Conservation (phyloP, 2,888 invertebrate species). For the Tinea semifulvella region DNA sequence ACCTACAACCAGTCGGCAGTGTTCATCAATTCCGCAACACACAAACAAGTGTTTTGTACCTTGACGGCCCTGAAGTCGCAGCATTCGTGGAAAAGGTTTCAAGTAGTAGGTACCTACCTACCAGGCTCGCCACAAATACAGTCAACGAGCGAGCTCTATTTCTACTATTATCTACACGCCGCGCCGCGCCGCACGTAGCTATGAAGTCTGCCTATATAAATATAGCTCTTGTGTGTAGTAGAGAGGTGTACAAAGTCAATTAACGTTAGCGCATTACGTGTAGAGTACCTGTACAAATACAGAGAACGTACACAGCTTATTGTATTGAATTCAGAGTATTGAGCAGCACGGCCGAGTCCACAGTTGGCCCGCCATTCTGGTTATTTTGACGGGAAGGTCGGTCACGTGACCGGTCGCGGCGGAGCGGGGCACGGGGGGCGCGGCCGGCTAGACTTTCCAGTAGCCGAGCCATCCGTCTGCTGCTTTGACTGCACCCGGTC, state of each 20-base stretch:
- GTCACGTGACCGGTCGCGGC: slow-evolving; percentile 69
- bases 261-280: not conserved
- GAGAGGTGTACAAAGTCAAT: not conserved
- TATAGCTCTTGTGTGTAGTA: no score
- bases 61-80: no score
- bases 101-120: no score
- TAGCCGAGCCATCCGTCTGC: slow-evolving; percentile 68
- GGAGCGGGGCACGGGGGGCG: slow-evolving; percentile 35
- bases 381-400: slow-evolving; percentile 88
- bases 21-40: no score
- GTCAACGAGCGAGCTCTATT: no score
- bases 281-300: slow-evolving; percentile 1
- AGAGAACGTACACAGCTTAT: slow-evolving; percentile 7
- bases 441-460: slow-evolving; percentile 71
- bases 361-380: slow-evolving; percentile 63
- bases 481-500: slow-evolving; percentile 59
- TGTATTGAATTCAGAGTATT: slow-evolving; percentile 1
- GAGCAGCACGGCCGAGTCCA: not conserved
- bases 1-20: no score
- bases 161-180: no score
- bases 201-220: no score
- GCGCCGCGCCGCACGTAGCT: no score
- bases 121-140: no score
- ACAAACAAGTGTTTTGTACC: no score
- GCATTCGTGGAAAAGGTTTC: no score